Conservation (phyloP, 2,797 vertebrate genomes). For the Poecilia picta region DNA sequence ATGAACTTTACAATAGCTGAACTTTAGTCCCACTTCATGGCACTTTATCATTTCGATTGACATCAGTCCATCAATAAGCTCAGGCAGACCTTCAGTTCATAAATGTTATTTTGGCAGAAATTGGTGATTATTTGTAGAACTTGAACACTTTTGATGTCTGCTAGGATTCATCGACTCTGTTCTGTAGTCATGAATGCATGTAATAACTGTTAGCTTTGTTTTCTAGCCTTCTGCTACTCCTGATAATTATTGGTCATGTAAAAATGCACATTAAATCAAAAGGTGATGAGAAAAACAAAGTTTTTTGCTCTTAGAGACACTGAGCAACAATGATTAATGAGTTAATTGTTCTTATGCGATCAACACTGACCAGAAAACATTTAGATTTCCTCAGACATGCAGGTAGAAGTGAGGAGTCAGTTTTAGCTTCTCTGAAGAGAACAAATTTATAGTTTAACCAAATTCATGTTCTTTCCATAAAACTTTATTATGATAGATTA, state of each 20-base stretch:
- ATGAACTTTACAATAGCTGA: too few species aligned
- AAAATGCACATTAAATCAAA: background rate
- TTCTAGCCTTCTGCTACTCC: background rate
- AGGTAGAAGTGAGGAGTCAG: background rate
- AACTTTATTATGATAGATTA: background rate
- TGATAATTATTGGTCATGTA: background rate
- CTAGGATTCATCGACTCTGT: background rate
- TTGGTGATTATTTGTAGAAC: background rate
- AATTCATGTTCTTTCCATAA: background rate
- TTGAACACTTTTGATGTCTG: background rate
- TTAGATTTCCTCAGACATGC: background rate
- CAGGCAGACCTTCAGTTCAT: background rate
- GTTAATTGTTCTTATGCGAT: background rate
- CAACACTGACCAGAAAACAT: background rate
- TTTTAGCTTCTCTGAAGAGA: background rate
- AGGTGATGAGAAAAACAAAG: background rate
- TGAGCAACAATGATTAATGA: background rate
- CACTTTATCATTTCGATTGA: too few species aligned
- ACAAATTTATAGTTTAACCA: background rate
- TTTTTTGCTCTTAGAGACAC: too few species aligned
- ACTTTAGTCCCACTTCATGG: too few species aligned
- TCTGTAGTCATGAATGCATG: background rate
- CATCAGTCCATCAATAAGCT: background rate
- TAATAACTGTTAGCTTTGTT: background rate
- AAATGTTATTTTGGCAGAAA: background rate